A percentile compares a stretch with the other conserved stretches of the same genome.
Conservation (phyloP, 2,888 invertebrate species). For the Falcaria lacertinaria region DNA sequence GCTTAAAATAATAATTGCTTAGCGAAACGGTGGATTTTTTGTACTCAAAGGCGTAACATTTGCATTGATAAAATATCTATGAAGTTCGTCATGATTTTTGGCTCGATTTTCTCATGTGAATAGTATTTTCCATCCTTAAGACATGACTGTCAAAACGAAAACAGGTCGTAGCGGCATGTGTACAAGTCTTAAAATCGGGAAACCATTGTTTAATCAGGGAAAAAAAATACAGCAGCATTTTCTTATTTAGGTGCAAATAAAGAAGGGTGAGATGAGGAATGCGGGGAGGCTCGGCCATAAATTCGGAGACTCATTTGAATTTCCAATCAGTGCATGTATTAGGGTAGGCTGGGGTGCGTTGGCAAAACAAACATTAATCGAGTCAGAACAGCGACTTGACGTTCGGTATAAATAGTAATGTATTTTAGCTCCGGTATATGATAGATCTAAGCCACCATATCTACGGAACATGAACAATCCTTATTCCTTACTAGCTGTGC, state of each 20-base stretch:
- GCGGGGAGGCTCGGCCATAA: constrained; percentile 55
- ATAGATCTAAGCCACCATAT: no score
- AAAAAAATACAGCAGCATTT: neutral
- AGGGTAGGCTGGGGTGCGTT: constrained; percentile 21
- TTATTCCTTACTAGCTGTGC: no score
- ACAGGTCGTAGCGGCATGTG: neutral
- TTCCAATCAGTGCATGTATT: constrained; percentile 73
- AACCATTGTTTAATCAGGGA: neutral
- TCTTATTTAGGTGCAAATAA: constrained; percentile 27
- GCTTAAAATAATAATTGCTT: constrained; percentile 71
- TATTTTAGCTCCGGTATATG: no score
- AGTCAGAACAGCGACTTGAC: neutral
- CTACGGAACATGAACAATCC: no score
- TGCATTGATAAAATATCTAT: neutral
- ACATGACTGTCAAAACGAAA: neutral
- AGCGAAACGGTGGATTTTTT: constrained; percentile 32
- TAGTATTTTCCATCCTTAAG: neutral
- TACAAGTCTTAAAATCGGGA: neutral
- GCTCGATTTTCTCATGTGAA: neutral
- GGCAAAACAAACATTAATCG: neutral
- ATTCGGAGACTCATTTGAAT: constrained; percentile 74
- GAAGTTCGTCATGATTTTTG: neutral
- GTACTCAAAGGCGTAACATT: constrained; percentile 6
- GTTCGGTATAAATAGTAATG: neutral
- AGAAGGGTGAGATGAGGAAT: constrained; percentile 44